Evolutionary conservation across 1,140 invertebrate species (phyloP).

Genomic region (Wiebesia pumilae): DNA sequence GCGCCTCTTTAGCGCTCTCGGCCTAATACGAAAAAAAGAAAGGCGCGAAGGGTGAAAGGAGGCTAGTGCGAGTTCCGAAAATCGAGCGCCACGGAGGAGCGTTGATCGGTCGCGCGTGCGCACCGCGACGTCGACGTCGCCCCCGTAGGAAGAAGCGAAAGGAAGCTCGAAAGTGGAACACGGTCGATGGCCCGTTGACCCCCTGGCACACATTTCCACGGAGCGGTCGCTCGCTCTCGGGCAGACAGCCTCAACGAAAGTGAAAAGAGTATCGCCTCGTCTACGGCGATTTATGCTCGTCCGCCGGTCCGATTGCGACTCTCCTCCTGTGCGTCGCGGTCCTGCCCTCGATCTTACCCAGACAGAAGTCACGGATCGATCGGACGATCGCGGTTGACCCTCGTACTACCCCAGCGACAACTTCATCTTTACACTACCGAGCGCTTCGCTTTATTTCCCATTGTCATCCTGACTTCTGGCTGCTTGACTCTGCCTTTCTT

Average conservation of each 20-base stretch:
- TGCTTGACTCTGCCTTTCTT: neutral
- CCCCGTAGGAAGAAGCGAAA: slow-evolving; percentile 68
- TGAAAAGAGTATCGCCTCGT: slow-evolving; percentile 66
- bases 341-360: neutral
- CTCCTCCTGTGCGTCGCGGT: neutral
- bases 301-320: neutral
- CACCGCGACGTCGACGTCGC: neutral
- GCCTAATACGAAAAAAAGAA: too few species aligned
- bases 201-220: slow-evolving; percentile 69
- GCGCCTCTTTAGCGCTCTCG: too few species aligned
- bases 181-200: slow-evolving; percentile 72
- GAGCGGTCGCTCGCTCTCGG: neutral
- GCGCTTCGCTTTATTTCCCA: too few species aligned
- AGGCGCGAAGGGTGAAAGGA: neutral
- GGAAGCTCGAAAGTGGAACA: slow-evolving; percentile 73
- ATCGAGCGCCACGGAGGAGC: neutral
- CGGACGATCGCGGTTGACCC: too few species aligned
- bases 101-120: too few species aligned
- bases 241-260: slow-evolving; percentile 69
- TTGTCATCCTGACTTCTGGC: too few species aligned
- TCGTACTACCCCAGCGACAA: too few species aligned
- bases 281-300: slow-evolving; percentile 57
- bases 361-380: too few species aligned
- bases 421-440: too few species aligned
- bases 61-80: neutral